Evolutionary conservation across 2,888 invertebrate species (phyloP).

Genomic region (Mongoloraphidia duomilia): DNA sequence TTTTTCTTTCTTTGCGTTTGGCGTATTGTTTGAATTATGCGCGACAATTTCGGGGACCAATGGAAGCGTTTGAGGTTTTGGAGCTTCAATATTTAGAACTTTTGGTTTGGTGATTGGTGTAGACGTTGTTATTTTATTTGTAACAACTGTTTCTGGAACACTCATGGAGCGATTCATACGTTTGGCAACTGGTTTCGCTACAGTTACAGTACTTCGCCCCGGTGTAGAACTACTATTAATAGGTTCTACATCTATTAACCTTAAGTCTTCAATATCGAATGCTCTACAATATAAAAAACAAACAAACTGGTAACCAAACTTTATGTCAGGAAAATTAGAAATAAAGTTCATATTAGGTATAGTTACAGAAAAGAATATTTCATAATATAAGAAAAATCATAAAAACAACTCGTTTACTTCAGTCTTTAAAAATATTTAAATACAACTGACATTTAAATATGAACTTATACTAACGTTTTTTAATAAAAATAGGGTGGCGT

Average conservation of each 20-base stretch:
- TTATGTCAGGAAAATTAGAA: too few relatives aligned
- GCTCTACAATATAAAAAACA: conserved; percentile 35
- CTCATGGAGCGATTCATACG: conserved; percentile 33
- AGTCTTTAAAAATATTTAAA: too few relatives aligned
- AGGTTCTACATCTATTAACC: conserved; percentile 53
- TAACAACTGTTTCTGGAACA: conserved; percentile 25
- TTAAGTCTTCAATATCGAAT: conserved; percentile 57
- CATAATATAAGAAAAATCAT: too few relatives aligned
- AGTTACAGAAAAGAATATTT: too few relatives aligned
- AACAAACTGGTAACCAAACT: background rate
- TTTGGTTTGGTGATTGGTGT: conserved; percentile 23
- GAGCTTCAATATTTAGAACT: conserved; percentile 19
- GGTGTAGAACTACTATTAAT: conserved; percentile 21
- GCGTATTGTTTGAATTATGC: conserved; percentile 23
- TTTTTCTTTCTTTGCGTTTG: conserved; percentile 34
- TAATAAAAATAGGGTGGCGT: too few relatives aligned
- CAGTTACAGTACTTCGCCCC: conserved; percentile 33
- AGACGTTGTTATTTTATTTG: conserved; percentile 30
- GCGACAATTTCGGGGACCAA: background rate
- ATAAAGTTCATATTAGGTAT: too few relatives aligned
- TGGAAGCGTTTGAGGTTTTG: conserved; percentile 25
- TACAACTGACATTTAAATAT: too few relatives aligned
- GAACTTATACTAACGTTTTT: too few relatives aligned
- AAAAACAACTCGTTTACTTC: too few relatives aligned
- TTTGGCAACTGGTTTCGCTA: conserved; percentile 39